Base-by-base conservation (phyloP, 2,888 invertebrate species). In the Phoronis australis region DNA sequence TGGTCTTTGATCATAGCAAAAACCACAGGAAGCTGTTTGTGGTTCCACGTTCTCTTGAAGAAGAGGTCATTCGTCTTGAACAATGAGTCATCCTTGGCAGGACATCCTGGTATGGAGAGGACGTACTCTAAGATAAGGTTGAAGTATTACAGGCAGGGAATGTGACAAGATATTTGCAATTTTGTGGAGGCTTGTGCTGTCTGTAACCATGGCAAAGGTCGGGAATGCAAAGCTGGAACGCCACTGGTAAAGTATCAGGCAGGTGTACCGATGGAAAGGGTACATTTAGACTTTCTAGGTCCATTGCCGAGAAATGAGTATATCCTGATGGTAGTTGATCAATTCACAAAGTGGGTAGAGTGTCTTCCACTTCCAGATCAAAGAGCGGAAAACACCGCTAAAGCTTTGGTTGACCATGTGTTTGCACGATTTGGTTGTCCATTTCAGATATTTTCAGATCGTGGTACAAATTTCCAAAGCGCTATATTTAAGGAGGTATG, bases 381-480 rank as follows among this genome's bases (percentile, higher is more conserved):
- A 22, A 37, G 20, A 31, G 52, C 57, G 2, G 26, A 49, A 22
- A 12, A 37, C 1, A 38, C 48, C 2, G 51, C 51, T 12, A n/a
- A 47, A 18, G 44, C 26, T 9, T 24, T 50, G 22, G 26, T 50
- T 3, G 26, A 27, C 2, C n/a, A 37, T 1, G 45, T 51, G 15
- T 27, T 56, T n/a, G 23, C 35, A n/a, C 40, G 37, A n/a, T 58
- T 54, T 42, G 56, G 56, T 1, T 49, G 52, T 20, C 56, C 56
- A 4, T 35, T 52, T 18, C 31, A 50, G 21, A 38, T 60, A 12
- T 43, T 53, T 2, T 51, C 58, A 4, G 54, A 54, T 24, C 46
- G 45, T n/a, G 52, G 52, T 2, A 42, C 37, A 21, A 47, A 56
- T 18, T 49, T 50, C 37, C 47, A n/a, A n/a, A n/a, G n/a, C n/a